Base-by-base conservation (phyloP, 2,888 invertebrate genomes). In the Cantharis rufa region DNA sequence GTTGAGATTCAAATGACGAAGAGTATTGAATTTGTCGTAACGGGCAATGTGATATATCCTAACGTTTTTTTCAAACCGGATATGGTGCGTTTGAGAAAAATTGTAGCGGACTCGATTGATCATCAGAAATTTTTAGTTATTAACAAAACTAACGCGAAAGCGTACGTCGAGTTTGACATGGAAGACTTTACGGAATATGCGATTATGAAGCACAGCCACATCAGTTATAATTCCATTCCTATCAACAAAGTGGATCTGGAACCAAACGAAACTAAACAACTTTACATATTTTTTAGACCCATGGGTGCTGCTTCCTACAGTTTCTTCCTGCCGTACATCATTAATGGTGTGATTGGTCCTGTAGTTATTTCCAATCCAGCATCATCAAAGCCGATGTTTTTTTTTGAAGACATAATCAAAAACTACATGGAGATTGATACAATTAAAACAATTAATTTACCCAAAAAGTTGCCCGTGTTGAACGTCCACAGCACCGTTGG, bases 311-410 rank as follows among this genome's bases (percentile, higher is more conserved):
- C 88, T 79, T 90, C 90, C 77, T 92, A 91, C 82, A 89, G 90
- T 71, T 90, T 92, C 84, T 90, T 88, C 80, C 86, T 92, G 71
- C 92, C 93, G 0, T 88, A 92, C 76, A 87, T 90, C 82, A 86
- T 92, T 15, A 93, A 93, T 82, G 89, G 88, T 72, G 84, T 92
- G 63, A 81, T 92, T 69, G 92, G 92, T 0, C 92, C 92, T 9
- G 89, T 90, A 5, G 81, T 86, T 80, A 69, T 84, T 76, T 86
- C 82, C 82, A 86, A 82, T 64, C 83, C 78, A 0, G 82, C 79
- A n/a, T 80, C 82, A 1, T 71, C 74, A 11, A 79, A 74, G 72
- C 76, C 85, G 0, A 48, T 15, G 0, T 78, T 80, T 21, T 84
- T 82, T 71, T 61, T 84, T 15, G 78, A 80, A 32, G 63, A 68